Percentiles rank a stretch among this genome's conserved stretches.
Conservation (phyloP, 2,888 invertebrate species). For the Tetragonula carbonaria region DNA sequence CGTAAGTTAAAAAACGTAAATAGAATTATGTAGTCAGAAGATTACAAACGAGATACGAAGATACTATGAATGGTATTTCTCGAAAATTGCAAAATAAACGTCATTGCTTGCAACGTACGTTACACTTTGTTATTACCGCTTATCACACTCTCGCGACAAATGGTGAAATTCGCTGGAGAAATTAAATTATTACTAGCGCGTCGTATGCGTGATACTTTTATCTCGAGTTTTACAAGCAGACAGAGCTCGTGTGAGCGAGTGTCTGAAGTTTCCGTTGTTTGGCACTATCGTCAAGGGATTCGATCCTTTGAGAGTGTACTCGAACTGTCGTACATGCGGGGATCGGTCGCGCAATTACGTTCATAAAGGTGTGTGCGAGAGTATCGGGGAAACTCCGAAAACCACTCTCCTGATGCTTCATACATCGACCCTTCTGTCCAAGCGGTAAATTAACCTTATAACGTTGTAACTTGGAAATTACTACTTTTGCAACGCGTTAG, state of each 20-base stretch:
- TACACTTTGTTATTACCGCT: neutral
- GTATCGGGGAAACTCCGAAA: slow-evolving; percentile 73
- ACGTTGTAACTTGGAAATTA: slow-evolving; percentile 20
- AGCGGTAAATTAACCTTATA: slow-evolving; percentile 61
- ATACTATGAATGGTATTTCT: too few relatives aligned
- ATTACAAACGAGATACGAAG: too few relatives aligned
- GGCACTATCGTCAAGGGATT: slow-evolving; percentile 52
- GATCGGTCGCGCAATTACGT: slow-evolving; percentile 64
- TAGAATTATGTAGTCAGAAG: too few relatives aligned
- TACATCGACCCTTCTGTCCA: slow-evolving; percentile 48
- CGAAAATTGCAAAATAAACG: too few relatives aligned
- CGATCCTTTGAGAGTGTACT: slow-evolving; percentile 56
- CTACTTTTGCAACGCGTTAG: slow-evolving; percentile 1
- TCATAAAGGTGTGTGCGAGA: slow-evolving; percentile 54
- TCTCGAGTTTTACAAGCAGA: neutral
- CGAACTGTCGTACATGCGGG: slow-evolving; percentile 45
- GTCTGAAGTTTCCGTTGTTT: slow-evolving; percentile 54
- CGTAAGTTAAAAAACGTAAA: too few relatives aligned
- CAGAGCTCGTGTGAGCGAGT: slow-evolving; percentile 11
- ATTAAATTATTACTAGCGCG: neutral
- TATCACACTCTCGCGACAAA: neutral
- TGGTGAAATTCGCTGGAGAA: neutral
- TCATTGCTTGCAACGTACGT: too few relatives aligned
- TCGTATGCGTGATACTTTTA: neutral
- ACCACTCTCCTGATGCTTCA: slow-evolving; percentile 59